phyloP scores from a whole-genome alignment of 2,888 invertebrate species.

The Mythimna impura region DNA sequence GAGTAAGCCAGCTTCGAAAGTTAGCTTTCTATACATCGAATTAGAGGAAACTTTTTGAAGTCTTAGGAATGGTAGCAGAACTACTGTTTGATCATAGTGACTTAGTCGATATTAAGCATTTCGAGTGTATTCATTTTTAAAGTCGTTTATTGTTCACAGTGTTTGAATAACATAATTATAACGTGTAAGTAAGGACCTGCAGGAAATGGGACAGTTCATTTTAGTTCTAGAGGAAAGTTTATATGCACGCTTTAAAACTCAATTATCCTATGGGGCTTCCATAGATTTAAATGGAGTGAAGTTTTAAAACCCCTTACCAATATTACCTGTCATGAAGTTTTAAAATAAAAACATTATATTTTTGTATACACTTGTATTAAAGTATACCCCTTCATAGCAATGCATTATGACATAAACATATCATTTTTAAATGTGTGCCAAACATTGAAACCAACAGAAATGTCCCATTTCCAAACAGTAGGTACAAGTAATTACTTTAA shows the following conservation, averaged over 20 bases:
- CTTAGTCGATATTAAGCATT: constrained; percentile 78
- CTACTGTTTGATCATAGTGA: constrained; percentile 76
- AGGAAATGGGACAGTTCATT: constrained; percentile 77
- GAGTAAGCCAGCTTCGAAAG: constrained; percentile 80
- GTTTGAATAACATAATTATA: constrained; percentile 66
- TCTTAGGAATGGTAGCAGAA: constrained; percentile 76
- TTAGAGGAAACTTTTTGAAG: constrained; percentile 81
- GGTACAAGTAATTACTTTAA: constrained; percentile 57
- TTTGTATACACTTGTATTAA: constrained; percentile 70
- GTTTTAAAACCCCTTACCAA: constrained; percentile 27
- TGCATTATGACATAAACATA: constrained; percentile 74
- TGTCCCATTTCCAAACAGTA: constrained; percentile 77
- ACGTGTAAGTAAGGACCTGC: constrained; percentile 66
- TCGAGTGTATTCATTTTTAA: constrained; percentile 75
- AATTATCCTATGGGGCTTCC: constrained; percentile 68
- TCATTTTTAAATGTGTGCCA: constrained; percentile 82
- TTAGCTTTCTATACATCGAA: constrained; percentile 87
- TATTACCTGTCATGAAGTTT: constrained; percentile 29
- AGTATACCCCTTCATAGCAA: constrained; percentile 62
- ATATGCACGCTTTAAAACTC: constrained; percentile 52
- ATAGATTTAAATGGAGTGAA: constrained; percentile 61
- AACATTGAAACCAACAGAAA: constrained; percentile 74
- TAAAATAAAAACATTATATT: constrained; percentile 65
- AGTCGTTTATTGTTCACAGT: constrained; percentile 72
- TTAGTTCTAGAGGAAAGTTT: constrained; percentile 53